Base-by-base conservation (phyloP, 2,113 vertebrate genomes). In the Chloropsis cyanopogon region DNA sequence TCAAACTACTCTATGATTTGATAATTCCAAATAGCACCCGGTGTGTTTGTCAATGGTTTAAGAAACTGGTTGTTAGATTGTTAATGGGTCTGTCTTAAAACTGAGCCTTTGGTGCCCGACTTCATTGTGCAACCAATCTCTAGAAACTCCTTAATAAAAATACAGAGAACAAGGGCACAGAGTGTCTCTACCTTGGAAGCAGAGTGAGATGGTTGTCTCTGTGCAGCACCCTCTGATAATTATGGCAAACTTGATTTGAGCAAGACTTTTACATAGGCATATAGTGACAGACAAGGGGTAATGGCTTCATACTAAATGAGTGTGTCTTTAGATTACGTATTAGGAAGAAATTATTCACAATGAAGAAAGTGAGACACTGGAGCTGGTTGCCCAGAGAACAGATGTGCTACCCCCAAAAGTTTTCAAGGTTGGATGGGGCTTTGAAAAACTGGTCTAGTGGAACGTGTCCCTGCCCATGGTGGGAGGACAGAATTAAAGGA, bases 211-310 rank as follows among this genome's bases (percentile, higher is more conserved):
- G 7, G 10, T 8, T 14, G 2, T 31, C 13, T 54, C 23, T 54
- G 2, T 12, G 11, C 1, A 2, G 0, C 0, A 39, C 9, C 29
- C 47, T 15, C 28, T 22, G 24, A 35, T 23, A 56, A 37, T 29
- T 47, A 52, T 19, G 16, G 28, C 5, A 77, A 65, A 29, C 8
- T 3, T 66, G 28, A 37, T 57, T 53, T 81, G 17, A 81, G n/a
- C n/a, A 80, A 76, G 41, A 37, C 11, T 49, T 60, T 61, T 35
- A 35, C 12, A 11, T 0, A 14, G 17, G 8, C 17, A 26, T 31
- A n/a, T 6, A 24, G 24, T 25, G 24, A n/a, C 8, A 53, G 11
- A 19, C 4, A 47, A 35, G 21, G 14, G 8, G 3, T 22, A 41
- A 47, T 9, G 7, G 17, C 29, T 49, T 54, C 16, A 41, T 35